Evolutionary conservation across 2,888 invertebrate genomes (phyloP).

Genomic region (Horisme vitalbata): DNA sequence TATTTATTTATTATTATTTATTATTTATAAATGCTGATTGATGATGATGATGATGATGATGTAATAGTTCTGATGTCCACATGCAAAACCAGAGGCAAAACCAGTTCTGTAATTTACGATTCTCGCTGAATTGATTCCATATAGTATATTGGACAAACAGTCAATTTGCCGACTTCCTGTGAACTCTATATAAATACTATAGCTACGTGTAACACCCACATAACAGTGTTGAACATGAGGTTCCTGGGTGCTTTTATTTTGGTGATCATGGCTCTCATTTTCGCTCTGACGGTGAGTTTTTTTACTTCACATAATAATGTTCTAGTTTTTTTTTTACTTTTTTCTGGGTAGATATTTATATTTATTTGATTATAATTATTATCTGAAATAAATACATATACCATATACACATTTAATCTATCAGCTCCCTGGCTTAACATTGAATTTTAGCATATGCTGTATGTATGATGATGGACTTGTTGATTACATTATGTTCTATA

Average conservation of each 20-base stretch:
- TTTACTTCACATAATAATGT: background rate
- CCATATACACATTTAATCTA: no score
- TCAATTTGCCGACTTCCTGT: slow-evolving; percentile 25
- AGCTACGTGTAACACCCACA: background rate
- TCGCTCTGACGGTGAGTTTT: slow-evolving; percentile 62
- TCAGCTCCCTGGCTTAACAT: no score
- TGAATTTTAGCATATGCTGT: no score
- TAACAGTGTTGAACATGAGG: slow-evolving; percentile 53
- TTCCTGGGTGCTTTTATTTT: slow-evolving; percentile 52
- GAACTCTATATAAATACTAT: slow-evolving; percentile 18
- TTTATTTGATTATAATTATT: no score
- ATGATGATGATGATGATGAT: no score
- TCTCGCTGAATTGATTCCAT: background rate
- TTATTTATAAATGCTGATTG: no score
- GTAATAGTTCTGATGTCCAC: background rate
- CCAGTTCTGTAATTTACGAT: background rate
- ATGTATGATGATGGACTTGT: no score
- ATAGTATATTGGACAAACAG: background rate
- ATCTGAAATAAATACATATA: no score
- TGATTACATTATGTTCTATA: no score
- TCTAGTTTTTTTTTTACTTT: no score
- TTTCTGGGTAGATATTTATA: no score
- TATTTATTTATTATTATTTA: no score
- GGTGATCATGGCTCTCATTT: slow-evolving; percentile 52
- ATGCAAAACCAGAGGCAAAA: background rate